Base-by-base conservation (phyloP, 35 echinoderm and acorn worm species). In the Anneissia japonica region DNA sequence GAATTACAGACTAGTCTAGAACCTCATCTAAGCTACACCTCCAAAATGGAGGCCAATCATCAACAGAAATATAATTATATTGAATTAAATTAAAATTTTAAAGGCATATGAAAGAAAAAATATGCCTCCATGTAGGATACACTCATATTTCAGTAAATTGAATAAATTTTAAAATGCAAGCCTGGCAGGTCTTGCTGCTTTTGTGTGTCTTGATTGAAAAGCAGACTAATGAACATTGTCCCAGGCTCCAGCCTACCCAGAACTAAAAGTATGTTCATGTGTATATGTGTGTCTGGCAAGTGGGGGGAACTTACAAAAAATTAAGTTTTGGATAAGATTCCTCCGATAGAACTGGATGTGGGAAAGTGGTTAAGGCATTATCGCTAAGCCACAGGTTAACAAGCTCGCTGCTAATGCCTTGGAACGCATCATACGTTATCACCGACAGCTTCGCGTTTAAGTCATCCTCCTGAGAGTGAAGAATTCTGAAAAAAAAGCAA, bases 321-420 rank as follows among this genome's bases (percentile, higher is more conserved):
- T 80, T 32, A 0, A 97, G 73, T 40, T 86, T 88, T 29, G 82
- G 75, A 76, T 97, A 97, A 0, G 72, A 75, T 72, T 93, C 87
- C 84, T 91, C 86, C 6, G 87, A 88, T 26, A 97, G 83, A 12
- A 92, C 83, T 36, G 90, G 90, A 90, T 97, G 94, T 29, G 94
- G 94, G 73, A 97, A 97, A 46, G 55, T 74, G 26, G 90, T 79
- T 12, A 97, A 81, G 0, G 38, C 72, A 81, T 97, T 97, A 72
- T 81, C 76, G 76, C 94, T 97, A 30, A 97, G 56, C 75, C 86
- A 97, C 56, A 91, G 90, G 40, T n/a, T 33, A 36, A 85, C 36
- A 31, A 73, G 36, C 30, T 81, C 79, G 40, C 30, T 30, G 6
- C 79, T 37, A 39, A 81, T 40, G 12, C 23, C 23, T 81, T 81